Conservation (phyloP, 2,113 vertebrate genomes). For the Mungos mungo region DNA sequence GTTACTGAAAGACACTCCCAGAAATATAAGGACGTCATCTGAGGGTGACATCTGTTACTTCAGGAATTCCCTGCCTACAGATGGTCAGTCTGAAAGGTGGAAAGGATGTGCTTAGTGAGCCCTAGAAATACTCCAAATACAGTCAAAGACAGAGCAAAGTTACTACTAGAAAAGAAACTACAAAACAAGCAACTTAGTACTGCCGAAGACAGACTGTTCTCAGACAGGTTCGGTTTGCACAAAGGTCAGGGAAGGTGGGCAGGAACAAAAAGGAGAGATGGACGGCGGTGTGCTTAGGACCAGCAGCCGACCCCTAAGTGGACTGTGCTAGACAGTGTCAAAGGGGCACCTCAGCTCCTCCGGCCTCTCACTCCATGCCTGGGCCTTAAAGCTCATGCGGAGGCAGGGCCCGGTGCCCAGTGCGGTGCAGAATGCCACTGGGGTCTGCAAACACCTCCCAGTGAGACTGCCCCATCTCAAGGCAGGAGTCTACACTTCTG, state of each 20-base stretch:
- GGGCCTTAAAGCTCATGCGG: too few species aligned
- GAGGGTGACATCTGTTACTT: not conserved
- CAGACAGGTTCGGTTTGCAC: not conserved
- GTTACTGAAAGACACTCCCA: not conserved
- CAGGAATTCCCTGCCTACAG: not conserved
- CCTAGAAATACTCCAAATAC: not conserved
- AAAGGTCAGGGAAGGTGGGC: not conserved
- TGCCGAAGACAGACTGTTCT: not conserved
- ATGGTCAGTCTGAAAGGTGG: not conserved
- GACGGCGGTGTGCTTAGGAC: not conserved
- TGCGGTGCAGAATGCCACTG: too few species aligned
- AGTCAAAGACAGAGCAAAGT: not conserved
- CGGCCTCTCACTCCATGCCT: accelerated
- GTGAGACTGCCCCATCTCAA: not conserved
- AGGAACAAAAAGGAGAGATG: not conserved
- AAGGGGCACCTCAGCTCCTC: not conserved
- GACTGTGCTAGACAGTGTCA: not conserved
- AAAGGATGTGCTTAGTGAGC: not conserved
- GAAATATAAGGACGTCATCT: not conserved
- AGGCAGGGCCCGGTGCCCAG: too few species aligned
- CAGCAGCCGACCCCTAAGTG: not conserved
- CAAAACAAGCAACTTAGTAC: not conserved
- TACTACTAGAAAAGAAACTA: not conserved
- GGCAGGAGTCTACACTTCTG: not conserved
- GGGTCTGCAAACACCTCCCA: accelerated